Evolutionary conservation across 2,797 vertebrate species (phyloP).

Genomic region (Myioborus melanocephalus): DNA sequence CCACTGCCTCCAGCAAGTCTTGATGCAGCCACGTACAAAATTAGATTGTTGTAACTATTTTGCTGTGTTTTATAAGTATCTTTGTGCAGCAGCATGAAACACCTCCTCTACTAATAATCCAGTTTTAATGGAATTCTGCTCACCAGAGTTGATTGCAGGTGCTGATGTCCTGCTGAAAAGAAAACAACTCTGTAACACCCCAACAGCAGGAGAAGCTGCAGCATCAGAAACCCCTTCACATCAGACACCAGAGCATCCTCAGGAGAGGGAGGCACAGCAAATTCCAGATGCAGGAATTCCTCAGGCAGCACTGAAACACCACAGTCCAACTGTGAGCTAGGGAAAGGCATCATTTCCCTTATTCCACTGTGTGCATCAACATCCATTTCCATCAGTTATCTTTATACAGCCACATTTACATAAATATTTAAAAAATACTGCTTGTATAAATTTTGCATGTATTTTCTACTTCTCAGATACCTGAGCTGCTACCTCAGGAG

Average conservation of each 20-base stretch:
- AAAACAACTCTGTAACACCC: not conserved
- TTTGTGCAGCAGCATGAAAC: not conserved
- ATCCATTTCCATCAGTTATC: not conserved
- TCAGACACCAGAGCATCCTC: not conserved
- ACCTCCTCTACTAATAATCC: not conserved
- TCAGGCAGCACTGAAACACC: not conserved
- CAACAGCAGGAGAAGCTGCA: not conserved
- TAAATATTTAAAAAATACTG: rapidly evolving
- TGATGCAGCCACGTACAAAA: not conserved
- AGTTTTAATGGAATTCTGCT: not conserved
- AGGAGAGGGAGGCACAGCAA: rapidly evolving
- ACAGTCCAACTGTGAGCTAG: not conserved
- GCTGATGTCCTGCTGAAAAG: not conserved
- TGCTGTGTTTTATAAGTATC: not conserved
- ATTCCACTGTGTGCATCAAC: no score
- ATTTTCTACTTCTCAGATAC: not conserved
- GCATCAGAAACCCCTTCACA: not conserved
- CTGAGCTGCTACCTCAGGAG: not conserved
- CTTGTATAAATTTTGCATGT: not conserved
- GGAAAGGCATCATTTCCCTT: not conserved
- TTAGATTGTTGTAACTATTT: not conserved
- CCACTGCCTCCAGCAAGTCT: not conserved
- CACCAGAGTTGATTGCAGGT: not conserved
- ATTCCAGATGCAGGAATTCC: not conserved
- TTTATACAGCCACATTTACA: not conserved